These are phyloP conservation scores for Bergia sp. DNA, from an alignment of 92 coral and sea anemone species.

Conservation along the genomic window DNA sequence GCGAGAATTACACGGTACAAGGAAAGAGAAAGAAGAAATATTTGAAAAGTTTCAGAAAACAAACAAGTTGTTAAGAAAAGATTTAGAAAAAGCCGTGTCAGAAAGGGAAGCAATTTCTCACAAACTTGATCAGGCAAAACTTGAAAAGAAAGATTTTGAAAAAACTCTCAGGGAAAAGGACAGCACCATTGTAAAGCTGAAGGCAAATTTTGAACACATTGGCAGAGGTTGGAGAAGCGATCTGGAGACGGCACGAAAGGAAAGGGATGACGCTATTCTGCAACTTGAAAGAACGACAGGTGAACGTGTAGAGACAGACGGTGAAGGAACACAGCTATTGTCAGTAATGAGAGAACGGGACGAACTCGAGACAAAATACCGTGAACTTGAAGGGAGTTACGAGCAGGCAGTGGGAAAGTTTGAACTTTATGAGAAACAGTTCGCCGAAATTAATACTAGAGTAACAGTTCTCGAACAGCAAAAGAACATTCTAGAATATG, in stretches of 20 bases:
- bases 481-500: conserved; percentile 63
- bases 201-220: conserved; percentile 91
- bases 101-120: conserved; percentile 78
- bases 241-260: conserved; percentile 79
- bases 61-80: conserved; percentile 68
- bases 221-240: conserved; percentile 93
- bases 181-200: conserved; percentile 73
- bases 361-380: conserved; percentile 16
- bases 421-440: conserved; percentile 46
- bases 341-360: conserved; percentile 17
- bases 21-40: conserved; percentile 84
- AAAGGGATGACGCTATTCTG: conserved; percentile 66
- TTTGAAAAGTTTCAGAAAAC: conserved; percentile 77
- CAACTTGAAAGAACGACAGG: conserved; percentile 35
- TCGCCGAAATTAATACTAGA: conserved; percentile 36
- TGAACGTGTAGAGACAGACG: background rate
- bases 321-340: background rate
- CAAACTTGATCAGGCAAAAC: conserved; percentile 65
- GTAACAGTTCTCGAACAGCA: conserved; percentile 58
- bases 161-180: conserved; percentile 74
- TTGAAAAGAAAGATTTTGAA: conserved; percentile 68
- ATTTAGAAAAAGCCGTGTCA: conserved; percentile 70
- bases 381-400: conserved; percentile 30
- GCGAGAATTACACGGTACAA: conserved; percentile 69
- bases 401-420: conserved; percentile 32